Percentiles rank a stretch among this genome's conserved stretches.
These are phyloP conservation scores for Peromyscus californicus DNA, from an alignment of 2,113 vertebrate genomes.

Conservation along the genomic window DNA sequence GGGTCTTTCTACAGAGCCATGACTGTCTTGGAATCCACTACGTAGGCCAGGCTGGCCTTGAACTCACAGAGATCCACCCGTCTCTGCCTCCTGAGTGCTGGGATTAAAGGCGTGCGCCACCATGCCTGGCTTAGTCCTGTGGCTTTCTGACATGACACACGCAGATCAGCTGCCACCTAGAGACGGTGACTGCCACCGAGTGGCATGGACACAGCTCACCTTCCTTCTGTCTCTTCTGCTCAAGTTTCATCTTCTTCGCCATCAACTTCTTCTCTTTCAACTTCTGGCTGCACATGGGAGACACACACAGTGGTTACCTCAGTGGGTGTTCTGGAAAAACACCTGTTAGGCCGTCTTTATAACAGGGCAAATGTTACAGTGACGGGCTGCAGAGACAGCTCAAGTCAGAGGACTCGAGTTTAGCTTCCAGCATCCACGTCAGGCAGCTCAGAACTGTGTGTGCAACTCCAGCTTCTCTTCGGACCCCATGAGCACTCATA, in stretches of 20 bases:
- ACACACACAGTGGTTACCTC: background rate
- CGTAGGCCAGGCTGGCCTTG: background rate
- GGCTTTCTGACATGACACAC: background rate
- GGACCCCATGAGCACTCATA: background rate
- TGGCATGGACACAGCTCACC: slow-evolving; percentile 79
- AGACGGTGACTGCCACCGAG: background rate
- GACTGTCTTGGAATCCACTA: background rate
- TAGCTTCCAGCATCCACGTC: background rate
- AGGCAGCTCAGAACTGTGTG: no score
- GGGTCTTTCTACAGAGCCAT: background rate
- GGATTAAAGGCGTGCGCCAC: background rate
- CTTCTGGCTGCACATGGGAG: slow-evolving; percentile 87
- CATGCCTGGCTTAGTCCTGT: background rate
- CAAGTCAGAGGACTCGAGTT: background rate
- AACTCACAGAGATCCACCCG: background rate
- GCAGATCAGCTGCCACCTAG: background rate
- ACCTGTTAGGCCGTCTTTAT: background rate
- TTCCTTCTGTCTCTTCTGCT: slow-evolving; percentile 86
- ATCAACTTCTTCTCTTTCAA: slow-evolving; percentile 91
- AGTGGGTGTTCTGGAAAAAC: background rate
- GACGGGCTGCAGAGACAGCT: no score
- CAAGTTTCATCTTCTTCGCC: slow-evolving; percentile 89
- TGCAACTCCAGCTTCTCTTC: background rate
- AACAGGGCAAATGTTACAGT: background rate
- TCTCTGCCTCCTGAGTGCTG: background rate